These are phyloP conservation scores for Trissolcus japonicus DNA, from an alignment of 2,888 invertebrate genomes.

Conservation along the genomic window DNA sequence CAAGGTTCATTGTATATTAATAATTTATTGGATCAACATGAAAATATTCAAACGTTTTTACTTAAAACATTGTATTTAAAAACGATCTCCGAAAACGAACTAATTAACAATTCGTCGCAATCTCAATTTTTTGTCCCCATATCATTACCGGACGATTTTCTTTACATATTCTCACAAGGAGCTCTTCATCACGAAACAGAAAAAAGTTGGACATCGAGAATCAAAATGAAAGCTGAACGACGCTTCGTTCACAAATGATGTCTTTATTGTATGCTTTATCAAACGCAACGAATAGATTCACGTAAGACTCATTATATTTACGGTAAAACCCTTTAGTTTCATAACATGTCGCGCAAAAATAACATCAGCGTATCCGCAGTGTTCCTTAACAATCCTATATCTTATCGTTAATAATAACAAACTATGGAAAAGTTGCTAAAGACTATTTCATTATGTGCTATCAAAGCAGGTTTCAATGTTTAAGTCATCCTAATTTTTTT, in stretches of 20 bases:
- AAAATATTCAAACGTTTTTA: constrained; percentile 27
- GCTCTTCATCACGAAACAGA: too few relatives aligned
- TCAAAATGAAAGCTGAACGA: constrained; percentile 3
- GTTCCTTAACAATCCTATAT: constrained; percentile 48
- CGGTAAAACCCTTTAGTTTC: constrained; percentile 62
- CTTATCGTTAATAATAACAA: constrained; percentile 55
- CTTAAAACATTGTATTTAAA: constrained; percentile 32
- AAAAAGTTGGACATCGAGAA: constrained; percentile 10
- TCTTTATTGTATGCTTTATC: constrained; percentile 64
- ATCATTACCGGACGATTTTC: constrained; percentile 34
- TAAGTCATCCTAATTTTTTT: constrained; percentile 42
- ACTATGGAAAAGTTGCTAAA: constrained; percentile 59
- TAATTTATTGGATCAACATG: constrained; percentile 36
- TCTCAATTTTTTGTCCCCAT: constrained; percentile 3
- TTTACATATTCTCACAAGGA: not conserved
- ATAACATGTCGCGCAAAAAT: constrained; percentile 53
- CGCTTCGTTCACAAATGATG: constrained; percentile 55
- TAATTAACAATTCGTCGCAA: constrained; percentile 41
- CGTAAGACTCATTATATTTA: constrained; percentile 53
- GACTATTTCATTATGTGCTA: constrained; percentile 58
- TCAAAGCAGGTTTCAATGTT: constrained; percentile 47
- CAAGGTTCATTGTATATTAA: constrained; percentile 35
- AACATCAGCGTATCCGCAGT: constrained; percentile 46
- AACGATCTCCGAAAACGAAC: constrained; percentile 17
- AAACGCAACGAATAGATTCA: constrained; percentile 60